Conservation (phyloP, 2,797 vertebrate species). For the Hippocampus kuda region DNA sequence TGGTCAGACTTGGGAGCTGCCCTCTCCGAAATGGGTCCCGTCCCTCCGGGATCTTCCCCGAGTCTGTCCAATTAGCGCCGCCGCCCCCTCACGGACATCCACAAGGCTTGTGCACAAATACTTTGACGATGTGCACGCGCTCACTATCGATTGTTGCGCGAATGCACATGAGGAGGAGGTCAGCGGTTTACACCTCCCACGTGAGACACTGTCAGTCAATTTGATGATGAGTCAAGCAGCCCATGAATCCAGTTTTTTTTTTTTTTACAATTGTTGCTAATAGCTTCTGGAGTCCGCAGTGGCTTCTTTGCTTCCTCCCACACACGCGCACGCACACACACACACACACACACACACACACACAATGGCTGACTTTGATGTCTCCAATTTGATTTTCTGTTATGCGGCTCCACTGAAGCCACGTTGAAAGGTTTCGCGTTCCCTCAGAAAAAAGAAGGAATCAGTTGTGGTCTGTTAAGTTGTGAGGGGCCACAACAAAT, state of each 20-base stretch:
- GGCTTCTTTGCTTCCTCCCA: slow-evolving; percentile 8
- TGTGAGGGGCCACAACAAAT: slow-evolving; percentile 51
- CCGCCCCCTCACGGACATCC: slow-evolving; percentile 14
- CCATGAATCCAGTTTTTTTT: slow-evolving; percentile 27
- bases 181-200: slow-evolving; percentile 31
- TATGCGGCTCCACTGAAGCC: slow-evolving; percentile 48
- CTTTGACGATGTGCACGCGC: slow-evolving; percentile 23
- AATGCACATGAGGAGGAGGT: slow-evolving; percentile 26
- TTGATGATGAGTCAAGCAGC: slow-evolving; percentile 40
- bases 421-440: slow-evolving; percentile 50
- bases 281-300: slow-evolving; percentile 30
- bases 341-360: slow-evolving; percentile 11
- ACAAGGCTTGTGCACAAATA: neutral
- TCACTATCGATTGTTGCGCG: slow-evolving; percentile 12
- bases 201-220: slow-evolving; percentile 33
- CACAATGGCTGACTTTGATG: slow-evolving; percentile 45
- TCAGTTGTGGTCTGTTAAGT: slow-evolving; percentile 53
- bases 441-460: slow-evolving; percentile 37
- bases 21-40: slow-evolving; percentile 43
- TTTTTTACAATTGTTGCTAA: slow-evolving; percentile 26
- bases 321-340: slow-evolving; percentile 1
- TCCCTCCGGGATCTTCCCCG: slow-evolving; percentile 35
- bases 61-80: slow-evolving; percentile 54
- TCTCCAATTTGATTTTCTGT: slow-evolving; percentile 35
- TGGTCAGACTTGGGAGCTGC: slow-evolving; percentile 23